Conservation (phyloP, 2,888 invertebrate genomes). For the Andrena haemorrhoa region DNA sequence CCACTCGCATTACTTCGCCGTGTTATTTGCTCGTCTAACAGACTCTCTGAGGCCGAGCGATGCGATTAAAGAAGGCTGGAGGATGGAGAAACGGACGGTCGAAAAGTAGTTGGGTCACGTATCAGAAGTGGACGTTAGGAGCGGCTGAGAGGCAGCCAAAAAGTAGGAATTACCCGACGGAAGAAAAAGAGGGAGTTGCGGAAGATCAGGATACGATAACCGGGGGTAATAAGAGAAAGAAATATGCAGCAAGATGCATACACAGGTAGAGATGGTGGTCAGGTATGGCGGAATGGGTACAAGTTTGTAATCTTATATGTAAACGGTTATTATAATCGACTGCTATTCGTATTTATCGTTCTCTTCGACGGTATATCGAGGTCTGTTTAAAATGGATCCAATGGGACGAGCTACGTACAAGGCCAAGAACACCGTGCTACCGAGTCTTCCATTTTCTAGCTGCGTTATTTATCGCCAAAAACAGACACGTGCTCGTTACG, state of each 20-base stretch:
- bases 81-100: neutral
- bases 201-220: neutral
- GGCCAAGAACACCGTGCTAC: neutral
- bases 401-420: neutral
- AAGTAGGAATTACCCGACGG: neutral
- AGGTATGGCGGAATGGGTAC: neutral
- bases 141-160: neutral
- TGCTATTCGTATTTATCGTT: neutral
- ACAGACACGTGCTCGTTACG: neutral
- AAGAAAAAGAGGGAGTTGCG: neutral
- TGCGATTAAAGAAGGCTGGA: no score
- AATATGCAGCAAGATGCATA: neutral
- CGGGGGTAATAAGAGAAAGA: conserved; percentile 1
- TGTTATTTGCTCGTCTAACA: neutral
- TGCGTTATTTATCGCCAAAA: neutral
- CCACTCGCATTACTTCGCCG: neutral
- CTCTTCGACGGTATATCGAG: neutral
- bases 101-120: neutral
- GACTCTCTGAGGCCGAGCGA: neutral
- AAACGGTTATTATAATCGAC: conserved; percentile 2
- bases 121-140: neutral
- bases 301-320: conserved; percentile 5
- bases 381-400: neutral
- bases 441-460: neutral
- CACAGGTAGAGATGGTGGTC: neutral